A percentile compares a stretch with the other conserved stretches of the same genome.
Evolutionary conservation across 2,888 invertebrate genomes (phyloP).

Genomic region (Plagodis pulveraria): DNA sequence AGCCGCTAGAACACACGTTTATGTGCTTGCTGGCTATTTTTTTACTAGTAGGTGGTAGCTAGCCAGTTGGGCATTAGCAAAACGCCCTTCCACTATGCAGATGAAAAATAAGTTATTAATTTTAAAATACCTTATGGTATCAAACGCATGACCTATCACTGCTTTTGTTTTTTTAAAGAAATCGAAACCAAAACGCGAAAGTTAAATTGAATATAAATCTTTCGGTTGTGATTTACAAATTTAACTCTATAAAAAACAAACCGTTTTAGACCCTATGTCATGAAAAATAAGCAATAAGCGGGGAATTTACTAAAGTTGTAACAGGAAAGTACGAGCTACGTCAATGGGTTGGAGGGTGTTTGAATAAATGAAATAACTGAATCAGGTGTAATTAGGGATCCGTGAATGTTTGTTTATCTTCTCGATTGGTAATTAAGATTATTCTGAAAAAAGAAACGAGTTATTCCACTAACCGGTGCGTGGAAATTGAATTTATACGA

Average conservation of each 20-base stretch:
- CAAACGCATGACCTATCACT: conserved; percentile 28
- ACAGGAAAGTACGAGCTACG: conserved; percentile 45
- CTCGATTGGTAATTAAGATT: conserved; percentile 37
- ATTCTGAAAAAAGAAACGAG: conserved; percentile 28
- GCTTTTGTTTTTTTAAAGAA: conserved; percentile 32
- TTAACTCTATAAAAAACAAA: neutral
- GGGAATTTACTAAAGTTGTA: conserved; percentile 1
- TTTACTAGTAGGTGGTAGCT: no score
- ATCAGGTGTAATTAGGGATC: conserved; percentile 54
- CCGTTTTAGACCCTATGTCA: conserved; percentile 14
- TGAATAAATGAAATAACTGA: conserved; percentile 60
- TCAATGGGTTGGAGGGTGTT: conserved; percentile 48
- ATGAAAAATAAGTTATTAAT: no score
- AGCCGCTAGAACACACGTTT: no score
- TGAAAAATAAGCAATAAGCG: neutral
- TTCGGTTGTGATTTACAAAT: conserved; percentile 26
- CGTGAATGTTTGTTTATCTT: conserved; percentile 39
- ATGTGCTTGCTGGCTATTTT: no score
- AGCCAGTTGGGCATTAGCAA: no score
- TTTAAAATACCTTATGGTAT: conserved; percentile 16
- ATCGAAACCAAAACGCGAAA: conserved; percentile 37
- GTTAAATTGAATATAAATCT: conserved; percentile 41
- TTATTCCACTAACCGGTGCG: conserved; percentile 32
- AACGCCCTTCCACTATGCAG: no score
- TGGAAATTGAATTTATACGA: conserved; percentile 35